Conservation (phyloP, 2,888 invertebrate species). For the Ernsta delagoae region DNA sequence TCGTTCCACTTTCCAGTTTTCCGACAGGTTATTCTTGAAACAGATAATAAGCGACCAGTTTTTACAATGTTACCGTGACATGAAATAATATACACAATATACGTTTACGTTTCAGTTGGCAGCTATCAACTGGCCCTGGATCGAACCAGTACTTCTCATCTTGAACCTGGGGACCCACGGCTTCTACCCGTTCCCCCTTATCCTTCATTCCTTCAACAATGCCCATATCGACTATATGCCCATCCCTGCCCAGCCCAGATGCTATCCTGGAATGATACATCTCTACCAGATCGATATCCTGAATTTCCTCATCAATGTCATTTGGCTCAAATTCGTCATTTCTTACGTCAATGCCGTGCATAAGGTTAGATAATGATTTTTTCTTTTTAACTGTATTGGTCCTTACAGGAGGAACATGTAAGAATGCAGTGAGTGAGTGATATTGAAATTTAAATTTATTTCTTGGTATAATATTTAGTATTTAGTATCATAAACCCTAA, state of each 20-base stretch:
- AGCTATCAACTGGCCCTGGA: constrained; percentile 52
- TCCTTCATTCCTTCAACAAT: constrained; percentile 54
- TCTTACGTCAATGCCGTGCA: constrained; percentile 60
- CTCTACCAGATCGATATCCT: constrained; percentile 61
- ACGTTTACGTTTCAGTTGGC: constrained; percentile 53
- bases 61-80: too few species aligned
- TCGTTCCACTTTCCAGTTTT: too few species aligned
- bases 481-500: too few species aligned
- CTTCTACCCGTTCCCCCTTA: constrained; percentile 66
- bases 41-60: too few species aligned
- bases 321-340: constrained; percentile 66
- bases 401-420: too few species aligned
- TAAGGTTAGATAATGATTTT: constrained; percentile 52
- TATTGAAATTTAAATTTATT: too few species aligned
- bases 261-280: constrained; percentile 71
- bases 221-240: constrained; percentile 55
- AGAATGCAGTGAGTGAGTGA: too few species aligned
- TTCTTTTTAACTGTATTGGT: too few species aligned
- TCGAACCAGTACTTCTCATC: constrained; percentile 61
- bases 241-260: constrained; percentile 48
- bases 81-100: too few species aligned
- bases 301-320: constrained; percentile 62
- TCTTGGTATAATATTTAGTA: too few species aligned
- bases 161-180: constrained; percentile 72
- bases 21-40: too few species aligned